These are phyloP conservation scores for Trachymyrmex septentrionalis DNA, from an alignment of 1,140 invertebrate genomes.

Conservation along the genomic window DNA sequence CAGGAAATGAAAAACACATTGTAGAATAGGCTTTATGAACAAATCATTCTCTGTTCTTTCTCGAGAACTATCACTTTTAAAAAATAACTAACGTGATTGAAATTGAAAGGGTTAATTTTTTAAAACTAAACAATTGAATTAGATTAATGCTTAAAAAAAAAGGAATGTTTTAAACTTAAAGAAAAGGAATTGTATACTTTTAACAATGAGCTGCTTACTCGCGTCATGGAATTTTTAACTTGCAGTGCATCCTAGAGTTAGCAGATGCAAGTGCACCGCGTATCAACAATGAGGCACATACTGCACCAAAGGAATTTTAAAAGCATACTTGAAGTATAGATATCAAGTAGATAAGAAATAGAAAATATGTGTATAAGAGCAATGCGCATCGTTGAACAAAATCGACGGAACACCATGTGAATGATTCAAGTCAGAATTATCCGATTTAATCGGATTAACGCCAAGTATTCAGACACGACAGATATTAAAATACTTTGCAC, in stretches of 20 bases:
- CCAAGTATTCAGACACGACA: conserved; percentile 2
- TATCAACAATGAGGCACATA: conserved; percentile 52
- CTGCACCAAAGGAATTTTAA: conserved; percentile 9
- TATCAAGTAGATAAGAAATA: neutral
- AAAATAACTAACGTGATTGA: neutral
- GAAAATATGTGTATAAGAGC: neutral
- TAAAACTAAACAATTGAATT: neutral
- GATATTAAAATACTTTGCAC: conserved; percentile 45
- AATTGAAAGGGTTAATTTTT: neutral
- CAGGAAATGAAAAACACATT: too few species aligned
- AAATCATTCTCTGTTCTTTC: neutral
- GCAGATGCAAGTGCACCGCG: conserved; percentile 22
- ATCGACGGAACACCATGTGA: neutral
- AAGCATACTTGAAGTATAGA: conserved; percentile 12
- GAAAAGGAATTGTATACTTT: neutral
- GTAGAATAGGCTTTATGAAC: neutral
- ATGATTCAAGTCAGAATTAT: neutral
- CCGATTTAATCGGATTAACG: conserved; percentile 14
- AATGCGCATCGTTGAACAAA: conserved; percentile 18
- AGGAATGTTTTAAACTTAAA: neutral
- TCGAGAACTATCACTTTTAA: neutral
- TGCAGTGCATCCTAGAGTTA: conserved; percentile 36
- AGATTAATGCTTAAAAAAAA: neutral
- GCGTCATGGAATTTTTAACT: neutral
- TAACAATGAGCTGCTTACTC: neutral